Conservation (phyloP, 2,888 invertebrate genomes). For the Drosophila maculinotata region DNA sequence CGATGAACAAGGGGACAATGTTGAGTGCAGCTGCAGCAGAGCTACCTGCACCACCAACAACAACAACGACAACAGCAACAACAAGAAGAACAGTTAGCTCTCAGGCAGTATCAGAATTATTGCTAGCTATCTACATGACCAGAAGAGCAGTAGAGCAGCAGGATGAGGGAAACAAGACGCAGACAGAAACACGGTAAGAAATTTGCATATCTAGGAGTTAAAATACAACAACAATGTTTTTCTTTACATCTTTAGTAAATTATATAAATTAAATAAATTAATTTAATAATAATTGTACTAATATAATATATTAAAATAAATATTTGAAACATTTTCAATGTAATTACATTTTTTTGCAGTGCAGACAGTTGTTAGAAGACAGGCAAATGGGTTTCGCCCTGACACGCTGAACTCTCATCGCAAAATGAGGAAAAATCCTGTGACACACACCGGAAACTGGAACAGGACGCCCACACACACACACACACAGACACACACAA, state of each 20-base stretch:
- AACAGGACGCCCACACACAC: constrained; percentile 44
- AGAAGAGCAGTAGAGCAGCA: constrained; percentile 25
- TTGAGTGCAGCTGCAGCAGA: constrained; percentile 35
- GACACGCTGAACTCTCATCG: constrained; percentile 76
- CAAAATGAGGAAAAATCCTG: constrained; percentile 75
- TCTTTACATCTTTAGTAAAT: background rate
- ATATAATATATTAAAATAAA: background rate
- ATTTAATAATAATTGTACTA: too few relatives aligned
- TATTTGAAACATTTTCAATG: background rate
- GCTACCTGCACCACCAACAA: constrained; percentile 17
- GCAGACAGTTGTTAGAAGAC: constrained; percentile 30
- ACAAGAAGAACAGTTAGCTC: constrained; percentile 13
- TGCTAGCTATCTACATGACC: constrained; percentile 72
- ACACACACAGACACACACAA: background rate
- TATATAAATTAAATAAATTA: background rate
- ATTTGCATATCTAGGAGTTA: too few relatives aligned
- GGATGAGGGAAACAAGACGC: constrained; percentile 4
- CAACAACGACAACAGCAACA: background rate
- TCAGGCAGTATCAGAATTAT: constrained; percentile 70
- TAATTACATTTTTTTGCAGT: background rate
- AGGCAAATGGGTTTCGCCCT: constrained; percentile 71
- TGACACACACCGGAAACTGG: constrained; percentile 76
- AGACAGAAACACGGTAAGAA: constrained; percentile 1
- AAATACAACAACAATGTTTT: background rate
- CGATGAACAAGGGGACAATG: constrained; percentile 37